These are phyloP conservation scores for Knipowitschia caucasica DNA, from an alignment of 2,797 vertebrate genomes.

Conservation along the genomic window DNA sequence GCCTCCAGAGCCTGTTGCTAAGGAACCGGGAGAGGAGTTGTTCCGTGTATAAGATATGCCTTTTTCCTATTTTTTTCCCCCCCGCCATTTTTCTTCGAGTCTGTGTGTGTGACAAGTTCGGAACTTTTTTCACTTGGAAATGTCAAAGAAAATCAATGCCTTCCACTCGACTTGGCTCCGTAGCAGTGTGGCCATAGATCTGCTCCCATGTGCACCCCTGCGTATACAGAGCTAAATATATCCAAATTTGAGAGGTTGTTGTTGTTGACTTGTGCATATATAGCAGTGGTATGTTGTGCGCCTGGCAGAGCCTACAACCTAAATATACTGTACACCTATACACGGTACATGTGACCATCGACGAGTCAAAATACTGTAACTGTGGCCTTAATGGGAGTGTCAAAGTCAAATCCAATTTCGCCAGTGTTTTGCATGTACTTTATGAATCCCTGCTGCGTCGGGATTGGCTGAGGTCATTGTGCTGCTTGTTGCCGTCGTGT, in stretches of 20 bases:
- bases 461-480: too few relatives aligned
- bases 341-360: background rate
- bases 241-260: conserved; percentile 16
- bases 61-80: conserved; percentile 37
- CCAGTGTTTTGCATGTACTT: too few relatives aligned
- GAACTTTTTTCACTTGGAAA: conserved; percentile 54
- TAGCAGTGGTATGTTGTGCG: background rate
- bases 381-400: too few relatives aligned
- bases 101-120: conserved; percentile 46
- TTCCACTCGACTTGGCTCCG: conserved; percentile 51
- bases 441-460: too few relatives aligned
- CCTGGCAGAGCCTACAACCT: conserved; percentile 1
- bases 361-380: background rate
- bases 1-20: conserved; percentile 75
- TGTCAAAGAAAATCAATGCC: conserved; percentile 61
- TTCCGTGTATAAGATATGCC: conserved; percentile 63
- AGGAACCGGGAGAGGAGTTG: conserved; percentile 63
- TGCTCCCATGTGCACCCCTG: conserved; percentile 7
- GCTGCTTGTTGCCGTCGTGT: too few relatives aligned
- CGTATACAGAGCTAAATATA: conserved; percentile 59
- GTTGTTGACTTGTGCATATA: conserved; percentile 18
- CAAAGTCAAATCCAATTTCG: too few relatives aligned
- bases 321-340: background rate
- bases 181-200: conserved; percentile 39
- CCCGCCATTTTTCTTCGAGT: conserved; percentile 30